Base-by-base conservation (phyloP, 2,113 vertebrate species). In the Myotis yumanensis region DNA sequence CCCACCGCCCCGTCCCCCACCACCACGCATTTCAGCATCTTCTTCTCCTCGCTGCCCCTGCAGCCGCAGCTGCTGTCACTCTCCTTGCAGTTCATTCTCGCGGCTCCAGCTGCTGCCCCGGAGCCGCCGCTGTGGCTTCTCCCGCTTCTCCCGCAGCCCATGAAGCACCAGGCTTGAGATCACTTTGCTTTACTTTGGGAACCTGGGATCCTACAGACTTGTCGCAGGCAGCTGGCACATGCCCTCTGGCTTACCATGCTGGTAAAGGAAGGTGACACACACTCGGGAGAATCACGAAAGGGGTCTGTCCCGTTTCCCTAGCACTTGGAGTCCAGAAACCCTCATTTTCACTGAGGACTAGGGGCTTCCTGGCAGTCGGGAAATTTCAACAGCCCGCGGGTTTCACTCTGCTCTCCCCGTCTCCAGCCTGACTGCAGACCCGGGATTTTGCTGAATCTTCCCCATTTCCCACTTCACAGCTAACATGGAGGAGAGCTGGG, bases 21-120 rank as follows among this genome's bases (percentile, higher is more conserved):
- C 97, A 99, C 98, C 97, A 99, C 98, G 0, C 98, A 99, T 88
- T 99, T 99, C 8, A 99, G 95, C 98, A 99, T 98, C 97, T 98
- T 98, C 97, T 98, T 99, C 57, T 97, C 81, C 7, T 82, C 97
- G 20, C 0, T 77, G 73, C 90, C 97, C 64, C 96, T 69, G 59
- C 98, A 95, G 12, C 98, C 93, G 20, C 97, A 84, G 97, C 96
- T 83, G 95, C 97, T 86, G 96, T 96, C 97, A 79, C 96, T 96
- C n/a, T 97, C 97, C 72, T 90, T 97, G 98, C 97, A 96, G 97
- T 96, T 98, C 98, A 98, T 99, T 30, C 97, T 97, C 37, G 96
- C 87, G 66, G 96, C 93, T 96, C 94, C 84, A 1, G 92, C 86
- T 25, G 95, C 92, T 0, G 52, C 0, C 25, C 18, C 95, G 72